These are phyloP conservation scores for Gymnopithys bicolor DNA, from an alignment of 2,797 vertebrate species.

Conservation along the genomic window DNA sequence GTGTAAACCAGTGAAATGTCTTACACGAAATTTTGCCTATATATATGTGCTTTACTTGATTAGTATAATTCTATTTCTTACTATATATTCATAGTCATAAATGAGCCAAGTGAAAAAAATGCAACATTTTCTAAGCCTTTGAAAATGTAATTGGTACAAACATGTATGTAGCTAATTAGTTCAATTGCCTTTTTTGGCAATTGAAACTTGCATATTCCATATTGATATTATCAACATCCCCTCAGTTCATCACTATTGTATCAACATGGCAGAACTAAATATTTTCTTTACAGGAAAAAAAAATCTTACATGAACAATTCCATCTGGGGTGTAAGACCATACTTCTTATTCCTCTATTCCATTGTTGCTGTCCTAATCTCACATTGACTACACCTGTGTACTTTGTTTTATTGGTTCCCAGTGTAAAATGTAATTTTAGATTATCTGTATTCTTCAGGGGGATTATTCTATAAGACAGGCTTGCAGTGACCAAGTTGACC, in stretches of 20 bases:
- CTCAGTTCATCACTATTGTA: neutral
- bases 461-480: constrained; percentile 26
- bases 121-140: neutral
- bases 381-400: neutral
- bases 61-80: neutral
- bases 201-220: neutral
- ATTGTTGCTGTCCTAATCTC: neutral
- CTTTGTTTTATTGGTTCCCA: neutral
- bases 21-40: neutral
- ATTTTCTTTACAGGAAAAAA: neutral
- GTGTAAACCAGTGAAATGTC: neutral
- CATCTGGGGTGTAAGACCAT: neutral
- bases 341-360: neutral
- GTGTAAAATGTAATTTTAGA: constrained; percentile 49
- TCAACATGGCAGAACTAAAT: neutral
- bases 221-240: neutral
- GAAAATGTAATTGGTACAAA: neutral
- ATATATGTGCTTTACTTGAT: neutral
- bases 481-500: constrained; percentile 21
- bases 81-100: neutral
- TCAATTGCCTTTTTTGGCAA: neutral
- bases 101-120: neutral
- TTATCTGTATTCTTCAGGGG: constrained; percentile 19
- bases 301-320: neutral
- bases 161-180: neutral